Evolutionary conservation across 2,888 invertebrate genomes (phyloP), one percentile per base, ranked within the genome.

Genomic region (Papilio protenor): DNA sequence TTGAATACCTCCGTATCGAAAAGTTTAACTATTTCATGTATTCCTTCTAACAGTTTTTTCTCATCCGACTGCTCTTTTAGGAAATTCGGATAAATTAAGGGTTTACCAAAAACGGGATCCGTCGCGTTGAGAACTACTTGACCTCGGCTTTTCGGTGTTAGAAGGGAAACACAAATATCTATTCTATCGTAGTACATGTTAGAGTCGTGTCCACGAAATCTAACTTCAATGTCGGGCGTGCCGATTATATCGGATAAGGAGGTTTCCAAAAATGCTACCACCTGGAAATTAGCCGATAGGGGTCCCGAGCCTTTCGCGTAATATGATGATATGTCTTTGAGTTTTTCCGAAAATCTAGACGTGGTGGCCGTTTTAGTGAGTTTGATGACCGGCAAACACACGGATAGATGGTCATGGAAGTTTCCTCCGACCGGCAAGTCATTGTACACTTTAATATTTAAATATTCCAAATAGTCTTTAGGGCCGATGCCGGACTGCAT

Each of bases 401-500:
- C 91, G 1, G 93, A 91, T 27, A 94, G 71, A 83, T 94, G 94
- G 81, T 94, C 94, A n/a, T 94, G 94, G 81, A 94, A 93, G 80
- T 94, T 94, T 14, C 87, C 88, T 33, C 94, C 94, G 0, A 94
- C 93, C 0, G 94, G 92, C 73, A 94, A 86, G 85, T 94, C 92
- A 76, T 86, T 85, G 52, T 87, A 80, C 3, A 89, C 87, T 81
- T 87, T 87, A 40, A 94, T 86, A 82, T 90, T 88, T 84, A 94
- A 86, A 86, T 92, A 94, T 82, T 94, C 93, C 81, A 94, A 87
- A 76, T 94, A 94, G 21, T 94, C 93, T 76, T 85, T 92, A 21
- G 94, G 94, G 2, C 94, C 94, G 75, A 94, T 83, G 77, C 94
- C 94, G 55, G 94, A 94, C 79, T 92, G 91, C 94, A 94, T 94